These are phyloP conservation scores for Gymnogyps californianus DNA, from an alignment of 2,113 vertebrate species.

Conservation along the genomic window DNA sequence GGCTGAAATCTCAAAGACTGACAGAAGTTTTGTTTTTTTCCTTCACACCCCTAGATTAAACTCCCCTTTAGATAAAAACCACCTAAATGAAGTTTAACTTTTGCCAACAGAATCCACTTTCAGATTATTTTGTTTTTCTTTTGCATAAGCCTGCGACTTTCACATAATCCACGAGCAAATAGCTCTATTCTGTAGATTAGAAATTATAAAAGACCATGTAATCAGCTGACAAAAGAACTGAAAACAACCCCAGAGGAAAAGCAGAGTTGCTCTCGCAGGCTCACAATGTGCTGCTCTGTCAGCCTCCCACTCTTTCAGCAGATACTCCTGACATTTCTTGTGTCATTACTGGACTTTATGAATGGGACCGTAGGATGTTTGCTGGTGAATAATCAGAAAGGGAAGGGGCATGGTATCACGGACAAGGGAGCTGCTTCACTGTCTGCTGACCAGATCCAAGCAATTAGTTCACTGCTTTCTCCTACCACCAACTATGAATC, in stretches of 20 bases:
- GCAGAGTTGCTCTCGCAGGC: conserved; percentile 59
- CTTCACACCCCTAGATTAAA: neutral
- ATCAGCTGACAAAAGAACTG: conserved; percentile 85
- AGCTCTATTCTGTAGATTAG: conserved; percentile 77
- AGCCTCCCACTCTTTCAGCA: conserved; percentile 72
- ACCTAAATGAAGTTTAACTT: conserved; percentile 43
- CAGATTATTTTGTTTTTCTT: conserved; percentile 75
- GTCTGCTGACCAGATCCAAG: conserved; percentile 51
- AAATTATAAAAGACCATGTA: conserved; percentile 86
- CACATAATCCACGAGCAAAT: conserved; percentile 84
- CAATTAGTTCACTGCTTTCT: conserved; percentile 51
- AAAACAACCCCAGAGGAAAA: conserved; percentile 78
- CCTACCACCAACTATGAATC: conserved; percentile 30
- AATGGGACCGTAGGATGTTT: conserved; percentile 73
- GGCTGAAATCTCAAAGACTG: neutral
- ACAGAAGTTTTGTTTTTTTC: neutral
- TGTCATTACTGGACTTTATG: conserved; percentile 77
- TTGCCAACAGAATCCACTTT: conserved; percentile 57
- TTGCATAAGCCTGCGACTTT: conserved; percentile 75
- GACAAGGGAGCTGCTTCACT: conserved; percentile 51
- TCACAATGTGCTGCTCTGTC: conserved; percentile 76
- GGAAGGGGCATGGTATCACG: conserved; percentile 40
- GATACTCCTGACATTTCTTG: conserved; percentile 74
- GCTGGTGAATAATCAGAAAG: conserved; percentile 65
- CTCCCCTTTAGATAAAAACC: neutral